These are phyloP conservation scores for Drosophila bipectinata DNA, from an alignment of 1,140 invertebrate species.

Conservation along the genomic window DNA sequence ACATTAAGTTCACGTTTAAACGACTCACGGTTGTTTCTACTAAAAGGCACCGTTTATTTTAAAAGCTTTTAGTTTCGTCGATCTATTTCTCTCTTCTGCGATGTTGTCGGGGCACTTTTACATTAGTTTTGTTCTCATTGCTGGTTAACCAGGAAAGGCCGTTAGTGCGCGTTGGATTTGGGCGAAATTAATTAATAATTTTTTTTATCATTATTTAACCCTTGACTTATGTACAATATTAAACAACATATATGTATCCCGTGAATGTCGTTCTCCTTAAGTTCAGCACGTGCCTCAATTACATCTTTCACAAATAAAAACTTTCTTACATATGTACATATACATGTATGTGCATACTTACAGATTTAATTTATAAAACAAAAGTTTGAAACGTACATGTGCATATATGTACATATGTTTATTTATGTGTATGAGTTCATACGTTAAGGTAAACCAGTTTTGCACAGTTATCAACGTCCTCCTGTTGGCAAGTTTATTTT, in stretches of 20 bases:
- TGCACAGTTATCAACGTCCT: constrained; percentile 1
- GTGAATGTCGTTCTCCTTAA: no score
- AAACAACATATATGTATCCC: no score
- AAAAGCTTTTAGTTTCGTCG: constrained; percentile 2
- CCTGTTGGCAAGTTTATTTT: constrained; percentile 1
- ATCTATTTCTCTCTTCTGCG: background rate
- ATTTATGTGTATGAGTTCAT: background rate
- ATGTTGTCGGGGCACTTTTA: background rate
- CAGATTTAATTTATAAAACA: background rate
- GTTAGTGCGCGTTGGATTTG: constrained; percentile 1
- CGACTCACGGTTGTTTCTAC: no score
- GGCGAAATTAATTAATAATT: constrained; percentile 21
- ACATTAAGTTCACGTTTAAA: background rate
- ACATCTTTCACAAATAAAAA: background rate
- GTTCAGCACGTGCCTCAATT: no score
- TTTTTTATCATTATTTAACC: constrained; percentile 5
- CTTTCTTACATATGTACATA: background rate
- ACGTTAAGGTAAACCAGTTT: background rate
- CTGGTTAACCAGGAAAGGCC: constrained; percentile 15
- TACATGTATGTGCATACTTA: background rate
- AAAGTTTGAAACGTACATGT: background rate
- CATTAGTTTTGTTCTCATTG: background rate
- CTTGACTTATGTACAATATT: background rate
- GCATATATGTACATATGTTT: background rate
- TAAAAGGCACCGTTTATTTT: background rate